A percentile compares a stretch with the other conserved stretches of the same genome.
phyloP scores from a whole-genome alignment of 1,140 invertebrate species.

The Thalassaphorura encarpata region DNA sequence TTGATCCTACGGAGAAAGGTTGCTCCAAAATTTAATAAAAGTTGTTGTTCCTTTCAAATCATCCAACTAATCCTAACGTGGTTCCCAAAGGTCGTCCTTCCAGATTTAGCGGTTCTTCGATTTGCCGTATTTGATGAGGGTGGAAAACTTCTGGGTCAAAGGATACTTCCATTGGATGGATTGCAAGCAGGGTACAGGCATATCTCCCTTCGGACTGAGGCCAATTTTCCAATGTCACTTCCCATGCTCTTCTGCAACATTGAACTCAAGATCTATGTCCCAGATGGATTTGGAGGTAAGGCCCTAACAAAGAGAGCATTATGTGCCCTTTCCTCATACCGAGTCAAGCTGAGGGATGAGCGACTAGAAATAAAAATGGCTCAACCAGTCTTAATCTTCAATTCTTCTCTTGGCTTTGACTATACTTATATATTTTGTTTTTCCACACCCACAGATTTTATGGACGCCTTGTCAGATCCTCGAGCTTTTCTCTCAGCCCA shows the following conservation, averaged over 20 bases:
- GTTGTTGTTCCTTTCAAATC: no score
- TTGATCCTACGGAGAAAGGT: no score
- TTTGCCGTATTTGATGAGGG: conserved; percentile 99
- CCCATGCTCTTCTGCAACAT: conserved; percentile 99
- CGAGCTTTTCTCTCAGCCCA: conserved; percentile 82
- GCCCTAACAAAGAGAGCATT: no score
- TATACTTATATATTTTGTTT: conserved; percentile 9
- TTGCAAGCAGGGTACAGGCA: conserved; percentile 95
- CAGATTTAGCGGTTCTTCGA: conserved; percentile 91
- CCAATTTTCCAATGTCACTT: conserved; percentile 97
- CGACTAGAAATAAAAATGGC: no score
- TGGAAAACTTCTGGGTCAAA: conserved; percentile 89
- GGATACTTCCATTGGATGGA: conserved; percentile 95
- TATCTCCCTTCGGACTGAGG: conserved; percentile 93
- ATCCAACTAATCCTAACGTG: no score
- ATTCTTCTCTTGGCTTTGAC: not conserved
- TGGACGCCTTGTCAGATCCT: conserved; percentile 94
- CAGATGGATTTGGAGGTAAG: conserved; percentile 92
- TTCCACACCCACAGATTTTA: conserved; percentile 79
- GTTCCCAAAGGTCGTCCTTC: conserved; percentile 87
- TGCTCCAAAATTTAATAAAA: no score
- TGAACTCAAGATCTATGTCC: conserved; percentile 98
- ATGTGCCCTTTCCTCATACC: not conserved
- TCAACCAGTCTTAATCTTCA: no score
- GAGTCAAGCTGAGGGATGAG: not conserved